A percentile compares a stretch with the other conserved stretches of the same genome.
phyloP scores from a whole-genome alignment of 2,113 vertebrate genomes.

The Megaceryle torquata region DNA sequence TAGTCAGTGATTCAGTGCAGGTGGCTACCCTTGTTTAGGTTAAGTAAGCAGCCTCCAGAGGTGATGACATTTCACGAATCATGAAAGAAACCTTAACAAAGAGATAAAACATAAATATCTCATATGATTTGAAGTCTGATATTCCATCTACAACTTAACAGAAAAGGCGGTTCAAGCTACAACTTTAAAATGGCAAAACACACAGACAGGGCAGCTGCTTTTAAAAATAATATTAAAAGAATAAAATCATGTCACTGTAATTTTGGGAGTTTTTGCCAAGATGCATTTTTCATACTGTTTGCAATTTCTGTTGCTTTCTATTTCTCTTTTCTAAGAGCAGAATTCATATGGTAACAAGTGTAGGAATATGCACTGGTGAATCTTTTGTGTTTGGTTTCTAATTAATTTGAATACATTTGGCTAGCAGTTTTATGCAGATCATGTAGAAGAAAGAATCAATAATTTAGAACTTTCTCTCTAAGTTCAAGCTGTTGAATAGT shows the following conservation, averaged over 20 bases:
- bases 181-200: background rate
- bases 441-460: background rate
- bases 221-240: background rate
- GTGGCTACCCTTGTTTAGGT: background rate
- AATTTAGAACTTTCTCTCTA: background rate
- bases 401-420: background rate
- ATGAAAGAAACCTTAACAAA: background rate
- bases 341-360: background rate
- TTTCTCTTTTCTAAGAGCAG: background rate
- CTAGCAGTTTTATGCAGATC: background rate
- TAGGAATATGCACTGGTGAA: background rate
- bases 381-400: background rate
- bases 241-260: background rate
- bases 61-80: background rate
- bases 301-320: background rate
- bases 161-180: background rate
- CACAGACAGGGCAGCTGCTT: background rate
- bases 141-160: background rate
- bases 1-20: conserved; percentile 38
- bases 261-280: background rate
- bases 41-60: background rate
- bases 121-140: background rate
- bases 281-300: background rate
- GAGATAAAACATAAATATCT: background rate
- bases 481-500: conserved; percentile 31